Percentiles rank a stretch among this genome's conserved stretches.
Evolutionary conservation across 2,888 invertebrate species (phyloP).

Genomic region (Papilio elwesi): DNA sequence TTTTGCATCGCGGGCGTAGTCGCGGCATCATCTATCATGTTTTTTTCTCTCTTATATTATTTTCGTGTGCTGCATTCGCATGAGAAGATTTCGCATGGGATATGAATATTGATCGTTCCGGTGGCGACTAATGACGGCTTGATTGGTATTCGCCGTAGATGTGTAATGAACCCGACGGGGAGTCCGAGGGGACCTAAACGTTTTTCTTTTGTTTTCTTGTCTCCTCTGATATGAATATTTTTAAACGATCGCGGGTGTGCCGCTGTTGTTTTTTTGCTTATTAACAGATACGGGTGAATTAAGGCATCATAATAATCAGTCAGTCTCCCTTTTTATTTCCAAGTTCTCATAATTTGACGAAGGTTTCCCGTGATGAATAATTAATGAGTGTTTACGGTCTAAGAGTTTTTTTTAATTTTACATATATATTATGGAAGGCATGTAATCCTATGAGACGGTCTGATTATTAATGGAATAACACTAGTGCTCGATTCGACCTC

Average conservation of each 20-base stretch:
- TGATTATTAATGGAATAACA: neutral
- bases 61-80: constrained; percentile 51
- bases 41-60: constrained; percentile 53
- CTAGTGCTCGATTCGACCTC: neutral
- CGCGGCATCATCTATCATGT: constrained; percentile 76
- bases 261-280: constrained; percentile 50
- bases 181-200: constrained; percentile 58
- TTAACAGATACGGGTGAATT: constrained; percentile 50
- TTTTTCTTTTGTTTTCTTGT: constrained; percentile 58
- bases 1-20: constrained; percentile 72
- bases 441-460: neutral
- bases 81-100: constrained; percentile 80
- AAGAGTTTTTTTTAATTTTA: neutral
- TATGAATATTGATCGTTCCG: constrained; percentile 83
- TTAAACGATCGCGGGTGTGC: constrained; percentile 44
- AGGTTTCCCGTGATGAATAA: constrained; percentile 13
- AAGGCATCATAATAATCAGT: constrained; percentile 24
- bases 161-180: constrained; percentile 66
- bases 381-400: neutral
- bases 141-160: constrained; percentile 77
- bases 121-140: constrained; percentile 76
- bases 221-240: constrained; percentile 50
- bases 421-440: neutral
- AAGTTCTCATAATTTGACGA: constrained; percentile 9
- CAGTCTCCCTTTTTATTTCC: constrained; percentile 21